Evolutionary conservation across 2,888 invertebrate genomes (phyloP).

Genomic region (Heterodera filipjevi): DNA sequence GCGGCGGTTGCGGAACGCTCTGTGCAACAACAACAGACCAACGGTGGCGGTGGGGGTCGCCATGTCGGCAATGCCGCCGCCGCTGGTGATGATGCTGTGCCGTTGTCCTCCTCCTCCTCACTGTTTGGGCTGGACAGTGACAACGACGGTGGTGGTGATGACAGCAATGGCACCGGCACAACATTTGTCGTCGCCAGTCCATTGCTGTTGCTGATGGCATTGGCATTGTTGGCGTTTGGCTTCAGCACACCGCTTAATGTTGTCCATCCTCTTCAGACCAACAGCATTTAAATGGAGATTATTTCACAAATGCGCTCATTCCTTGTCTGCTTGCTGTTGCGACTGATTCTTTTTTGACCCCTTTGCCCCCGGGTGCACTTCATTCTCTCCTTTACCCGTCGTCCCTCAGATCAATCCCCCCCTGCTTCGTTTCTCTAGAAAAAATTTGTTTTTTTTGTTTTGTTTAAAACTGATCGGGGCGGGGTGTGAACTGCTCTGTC

Average conservation of each 20-base stretch:
- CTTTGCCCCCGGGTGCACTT: too few relatives aligned
- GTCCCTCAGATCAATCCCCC: too few relatives aligned
- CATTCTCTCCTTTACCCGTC: too few relatives aligned
- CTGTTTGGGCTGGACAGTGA: neutral
- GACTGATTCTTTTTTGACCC: too few relatives aligned
- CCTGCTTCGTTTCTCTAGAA: too few relatives aligned
- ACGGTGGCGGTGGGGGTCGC: neutral
- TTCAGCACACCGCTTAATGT: too few relatives aligned
- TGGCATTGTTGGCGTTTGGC: neutral
- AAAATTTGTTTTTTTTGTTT: too few relatives aligned
- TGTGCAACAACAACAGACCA: conserved; percentile 14
- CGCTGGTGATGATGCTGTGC: neutral
- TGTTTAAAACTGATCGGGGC: too few relatives aligned
- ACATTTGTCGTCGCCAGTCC: neutral
- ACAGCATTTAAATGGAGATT: neutral
- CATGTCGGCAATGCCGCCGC: neutral
- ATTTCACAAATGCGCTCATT: neutral
- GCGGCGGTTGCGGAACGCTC: conserved; percentile 32
- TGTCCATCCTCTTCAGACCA: neutral
- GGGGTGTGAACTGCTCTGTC: too few relatives aligned
- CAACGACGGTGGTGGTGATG: neutral
- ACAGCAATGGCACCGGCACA: neutral
- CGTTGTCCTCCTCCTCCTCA: neutral
- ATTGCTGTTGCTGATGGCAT: neutral
- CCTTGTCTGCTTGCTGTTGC: too few relatives aligned